Evolutionary conservation across 2,113 vertebrate genomes (phyloP), one percentile per base, ranked within the genome.

Genomic region (Cyprinus carpio): DNA sequence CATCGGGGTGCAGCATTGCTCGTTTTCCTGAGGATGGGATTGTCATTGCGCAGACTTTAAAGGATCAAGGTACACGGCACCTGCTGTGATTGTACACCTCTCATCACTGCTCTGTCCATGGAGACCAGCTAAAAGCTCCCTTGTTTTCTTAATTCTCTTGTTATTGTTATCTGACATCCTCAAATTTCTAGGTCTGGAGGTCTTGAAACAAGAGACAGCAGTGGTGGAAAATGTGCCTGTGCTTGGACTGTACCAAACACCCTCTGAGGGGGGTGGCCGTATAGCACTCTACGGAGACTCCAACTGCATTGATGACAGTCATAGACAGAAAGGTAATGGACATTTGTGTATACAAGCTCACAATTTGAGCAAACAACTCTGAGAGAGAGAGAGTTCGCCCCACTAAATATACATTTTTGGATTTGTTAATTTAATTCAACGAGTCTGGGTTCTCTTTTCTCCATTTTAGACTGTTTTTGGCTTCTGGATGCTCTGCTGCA

Each of bases 301-400:
- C 0, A 99, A 99, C 83, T 99, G 98, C 90, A 93, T 99, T 86
- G 98, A 99, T 5, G 98, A 99, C 92, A 99, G 98, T 90, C 98
- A 99, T 91, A 94, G 98, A 12, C 98, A 99, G 91, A 99, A 98
- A 95, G 98, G 98, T 99, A 81, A 72, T 18, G 46, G 51, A 2
- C 9, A 6, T 23, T 69, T 20, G 2, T 64, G 7, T 31, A 31
- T 29, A 29, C 13, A 62, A 64, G 62, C 62, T 65, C 27, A 16
- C 27, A 64, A 27, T 64, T 65, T 65, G 62, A 16, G 27, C 5
- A 67, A 67, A 67, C n/a, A 46, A 46, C 6, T 76, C n/a, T 76
- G 25, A 54, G 46, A 4, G 9, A 4, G 9, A 6, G 6, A n/a
- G 37, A 25, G 6, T 20, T 54, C 0, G 11, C 60, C 4, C 25